Evolutionary conservation across 2,888 invertebrate species (phyloP).

Genomic region (Synergus japonicus): DNA sequence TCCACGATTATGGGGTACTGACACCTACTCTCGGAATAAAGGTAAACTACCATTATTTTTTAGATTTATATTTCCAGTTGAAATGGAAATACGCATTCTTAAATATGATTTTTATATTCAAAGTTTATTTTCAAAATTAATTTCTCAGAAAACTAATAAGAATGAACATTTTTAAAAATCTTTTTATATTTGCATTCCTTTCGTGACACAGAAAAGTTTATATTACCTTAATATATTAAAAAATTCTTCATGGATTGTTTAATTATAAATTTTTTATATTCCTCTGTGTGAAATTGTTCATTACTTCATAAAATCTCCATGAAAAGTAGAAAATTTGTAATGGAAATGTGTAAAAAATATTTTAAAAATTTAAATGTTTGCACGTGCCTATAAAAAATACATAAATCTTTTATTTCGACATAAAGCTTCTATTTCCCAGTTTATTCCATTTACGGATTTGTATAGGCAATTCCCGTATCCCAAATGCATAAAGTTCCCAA

Average conservation of each 20-base stretch:
- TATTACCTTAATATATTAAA: background rate
- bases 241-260: background rate
- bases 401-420: background rate
- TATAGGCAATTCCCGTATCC: background rate
- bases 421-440: background rate
- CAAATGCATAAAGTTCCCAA: background rate
- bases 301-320: background rate
- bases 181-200: background rate
- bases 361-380: background rate
- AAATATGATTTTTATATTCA: background rate
- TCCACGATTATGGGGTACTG: slow-evolving; percentile 76
- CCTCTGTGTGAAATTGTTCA: background rate
- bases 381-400: background rate
- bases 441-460: background rate
- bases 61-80: slow-evolving; percentile 44
- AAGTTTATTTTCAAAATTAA: background rate
- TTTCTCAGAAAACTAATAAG: background rate
- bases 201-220: background rate
- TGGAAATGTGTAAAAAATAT: background rate
- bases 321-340: background rate
- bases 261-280: background rate
- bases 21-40: slow-evolving; percentile 75
- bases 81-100: background rate
- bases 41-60: slow-evolving; percentile 64
- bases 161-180: background rate